These are phyloP conservation scores for Ptyas mucosa DNA, from an alignment of 2,113 vertebrate genomes.

Conservation along the genomic window DNA sequence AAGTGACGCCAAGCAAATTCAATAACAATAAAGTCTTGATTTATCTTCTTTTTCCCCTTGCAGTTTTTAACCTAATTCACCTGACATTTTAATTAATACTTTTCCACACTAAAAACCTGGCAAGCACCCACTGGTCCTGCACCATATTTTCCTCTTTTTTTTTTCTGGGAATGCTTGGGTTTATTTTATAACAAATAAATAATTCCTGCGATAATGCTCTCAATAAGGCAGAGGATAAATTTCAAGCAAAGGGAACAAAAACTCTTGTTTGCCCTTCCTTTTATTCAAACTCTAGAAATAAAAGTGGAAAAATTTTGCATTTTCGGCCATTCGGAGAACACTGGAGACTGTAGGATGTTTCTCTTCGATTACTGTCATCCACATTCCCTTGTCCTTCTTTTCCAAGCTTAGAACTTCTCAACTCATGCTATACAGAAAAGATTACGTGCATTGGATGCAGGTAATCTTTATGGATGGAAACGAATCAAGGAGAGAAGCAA, in stretches of 20 bases:
- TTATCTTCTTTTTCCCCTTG: slow-evolving; percentile 53
- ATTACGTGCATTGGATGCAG: neutral
- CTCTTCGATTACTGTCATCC: neutral
- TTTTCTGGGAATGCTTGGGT: fast-evolving
- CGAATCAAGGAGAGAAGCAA: no score
- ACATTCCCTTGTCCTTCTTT: neutral
- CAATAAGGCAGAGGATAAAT: neutral
- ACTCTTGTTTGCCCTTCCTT: neutral
- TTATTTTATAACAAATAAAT: neutral
- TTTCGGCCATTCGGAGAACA: neutral
- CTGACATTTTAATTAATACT: fast-evolving
- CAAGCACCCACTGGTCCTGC: fast-evolving
- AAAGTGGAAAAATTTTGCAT: neutral
- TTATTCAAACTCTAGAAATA: neutral
- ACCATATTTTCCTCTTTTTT: neutral
- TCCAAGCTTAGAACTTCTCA: neutral
- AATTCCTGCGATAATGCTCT: neutral
- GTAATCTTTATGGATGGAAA: no score
- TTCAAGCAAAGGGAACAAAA: neutral
- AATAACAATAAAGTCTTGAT: slow-evolving; percentile 63
- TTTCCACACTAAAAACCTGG: fast-evolving
- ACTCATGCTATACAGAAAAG: neutral
- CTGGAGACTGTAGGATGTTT: neutral
- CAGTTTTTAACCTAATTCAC: slow-evolving; percentile 38
- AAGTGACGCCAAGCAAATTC: slow-evolving; percentile 59